These are phyloP conservation scores for Leucopsar rothschildi DNA, from an alignment of 2,113 vertebrate genomes.

Conservation along the genomic window DNA sequence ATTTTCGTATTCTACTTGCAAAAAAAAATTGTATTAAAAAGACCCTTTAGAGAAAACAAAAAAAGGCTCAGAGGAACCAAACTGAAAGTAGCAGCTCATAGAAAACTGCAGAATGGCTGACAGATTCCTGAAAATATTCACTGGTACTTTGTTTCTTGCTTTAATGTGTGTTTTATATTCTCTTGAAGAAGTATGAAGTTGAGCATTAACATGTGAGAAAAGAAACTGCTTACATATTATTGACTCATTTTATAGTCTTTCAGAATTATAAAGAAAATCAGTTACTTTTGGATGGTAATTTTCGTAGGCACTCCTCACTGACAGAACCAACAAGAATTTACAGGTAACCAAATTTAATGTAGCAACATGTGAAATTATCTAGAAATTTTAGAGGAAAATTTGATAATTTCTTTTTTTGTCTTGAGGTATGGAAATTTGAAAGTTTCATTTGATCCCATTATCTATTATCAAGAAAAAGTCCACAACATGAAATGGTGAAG, in stretches of 20 bases:
- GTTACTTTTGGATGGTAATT: neutral
- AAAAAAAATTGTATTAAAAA: constrained; percentile 45
- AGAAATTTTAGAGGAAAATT: neutral
- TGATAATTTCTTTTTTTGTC: neutral
- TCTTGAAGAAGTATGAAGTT: neutral
- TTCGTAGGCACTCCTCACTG: neutral
- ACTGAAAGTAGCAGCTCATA: neutral
- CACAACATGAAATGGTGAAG: neutral
- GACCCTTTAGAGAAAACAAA: constrained; percentile 23
- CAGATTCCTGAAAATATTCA: neutral
- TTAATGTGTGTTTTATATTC: constrained; percentile 22
- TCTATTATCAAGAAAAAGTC: neutral
- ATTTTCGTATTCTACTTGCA: constrained; percentile 58
- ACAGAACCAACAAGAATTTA: neutral
- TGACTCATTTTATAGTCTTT: neutral
- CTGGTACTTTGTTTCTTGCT: neutral
- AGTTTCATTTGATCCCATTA: neutral
- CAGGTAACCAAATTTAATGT: neutral
- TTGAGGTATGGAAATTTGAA: neutral
- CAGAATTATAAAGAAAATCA: constrained; percentile 13
- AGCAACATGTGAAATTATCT: neutral
- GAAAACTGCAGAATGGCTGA: constrained; percentile 10
- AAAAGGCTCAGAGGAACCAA: neutral
- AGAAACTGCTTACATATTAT: constrained; percentile 10
- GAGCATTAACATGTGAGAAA: neutral